Base-by-base conservation (phyloP, 2,113 vertebrate species). In the Mixornis gularis region DNA sequence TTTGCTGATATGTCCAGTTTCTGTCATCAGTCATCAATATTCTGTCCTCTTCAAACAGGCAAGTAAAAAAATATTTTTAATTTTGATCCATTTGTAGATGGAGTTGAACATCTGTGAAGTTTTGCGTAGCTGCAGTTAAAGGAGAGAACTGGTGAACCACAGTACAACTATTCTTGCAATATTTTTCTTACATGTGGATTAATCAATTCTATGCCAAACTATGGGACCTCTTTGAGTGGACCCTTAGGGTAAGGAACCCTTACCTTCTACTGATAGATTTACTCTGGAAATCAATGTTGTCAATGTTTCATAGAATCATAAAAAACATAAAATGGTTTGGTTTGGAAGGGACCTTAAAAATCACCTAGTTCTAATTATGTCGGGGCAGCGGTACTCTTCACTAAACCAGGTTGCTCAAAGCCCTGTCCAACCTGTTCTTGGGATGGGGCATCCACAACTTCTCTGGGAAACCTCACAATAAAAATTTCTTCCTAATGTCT, bases 361-460 rank as follows among this genome's bases (percentile, higher is more conserved):
- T 55, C 17, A 22, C 36, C 17, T 62, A 5, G 12, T 24, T 76
- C 41, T 16, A 49, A 19, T 21, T 22, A 30, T 13, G 4, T 19
- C 1, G 0, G 3, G 8, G 3, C 29, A 68, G 24, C 7, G 17
- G 53, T 9, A 26, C 17, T 27, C 49, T 74, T 44, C 25, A 20
- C 13, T 66, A 66, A 25, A 40, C 2, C n/a, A 46, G 20, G 26
- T 16, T 62, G 10, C 14, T 49, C 41, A 55, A 44, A 68, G 41
- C 17, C 18, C 30, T 9, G 4, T 41, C 6, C 34, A 69, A 6
- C 16, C 15, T 48, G 9, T 15, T 60, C 30, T 48, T 55, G 30
- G 17, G 7, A 13, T 43, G 7, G 3, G 26, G 5, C 21, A 76
- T 12, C 55, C 30, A 24, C 55, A 55, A 5, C 4, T 55, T 32